Base-by-base conservation (phyloP, 2,888 invertebrate genomes). In the Macaria liturata region DNA sequence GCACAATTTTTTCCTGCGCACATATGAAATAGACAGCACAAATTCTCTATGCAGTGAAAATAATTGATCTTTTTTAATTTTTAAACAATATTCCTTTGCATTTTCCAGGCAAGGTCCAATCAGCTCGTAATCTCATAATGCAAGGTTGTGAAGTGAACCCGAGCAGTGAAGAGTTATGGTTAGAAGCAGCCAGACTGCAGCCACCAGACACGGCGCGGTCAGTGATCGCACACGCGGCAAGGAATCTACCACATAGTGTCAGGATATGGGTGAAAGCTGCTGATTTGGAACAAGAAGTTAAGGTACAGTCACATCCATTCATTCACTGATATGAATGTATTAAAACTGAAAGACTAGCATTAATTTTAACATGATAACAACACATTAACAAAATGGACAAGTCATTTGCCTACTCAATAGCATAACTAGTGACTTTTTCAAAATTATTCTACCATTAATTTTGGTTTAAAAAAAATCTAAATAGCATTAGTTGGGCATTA, bases 191-290 rank as follows among this genome's bases (percentile, higher is more conserved):
- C 0, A 93, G 99, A 6, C 85, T 98, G 0, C 98, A 98, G 82
- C 98, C 98, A 0, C 95, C 95, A 0, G 98, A 99, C 74, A 97
- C 98, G 0, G 98, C 98, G 0, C 96, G 98, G 69, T 98, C 97
- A 0, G 98, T 99, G 1, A 98, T 99, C 52, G 98, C 99, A 0
- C 98, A 99, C 82, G 99, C 99, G 0, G 98, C 99, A 0, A 91
- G 98, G 9, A 97, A 98, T 74, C 95, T 99, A 64, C 98, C 99
- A 0, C 96, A 98, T 6, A 99, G 98, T 4, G 99, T 99, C 0
- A 91, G 98, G 58, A 95, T 99, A 69, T 99, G 99, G 99, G 98
- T 98, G 58, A 98, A 98, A 85, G 99, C 99, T 0, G 98, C 99
- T 0, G 98, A 99, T 70, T 86, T 99, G 49, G 99, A 99, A 83